Base-by-base conservation (phyloP, 30 jellyfish, hydroid and myxozoan genomes). In the Mastigias papua region DNA sequence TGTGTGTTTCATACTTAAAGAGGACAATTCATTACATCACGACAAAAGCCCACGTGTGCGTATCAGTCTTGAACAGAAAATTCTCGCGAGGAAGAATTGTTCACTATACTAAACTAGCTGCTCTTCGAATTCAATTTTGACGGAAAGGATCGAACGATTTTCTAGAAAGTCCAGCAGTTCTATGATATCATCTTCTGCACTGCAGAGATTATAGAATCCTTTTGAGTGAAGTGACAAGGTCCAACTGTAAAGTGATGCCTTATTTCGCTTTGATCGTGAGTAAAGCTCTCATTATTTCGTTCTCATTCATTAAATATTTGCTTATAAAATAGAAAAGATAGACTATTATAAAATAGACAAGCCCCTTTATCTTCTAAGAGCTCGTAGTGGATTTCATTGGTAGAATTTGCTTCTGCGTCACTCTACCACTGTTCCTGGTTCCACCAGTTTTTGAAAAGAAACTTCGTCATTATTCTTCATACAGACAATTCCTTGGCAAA, bases 41-140 rank as follows among this genome's bases (percentile, higher is more conserved):
- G 0, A 17, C 74, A 63, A 0, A 63, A 25, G 74, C 74, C 74
- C 74, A 63, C 74, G 74, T 63, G 74, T 26, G 23, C 46, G 2
- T 63, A 27, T 42, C 46, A 63, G 74, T 27, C 74, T 23, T 8
- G n/a, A 9, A 28, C 70, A 28, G 70, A 58, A 58, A 63, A 20
- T 20, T 63, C 74, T n/a, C 23, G 35, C 35, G 37, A 19, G 74
- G 74, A 25, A 22, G 37, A 63, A 25, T 27, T 63, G 13, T 1
- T 63, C 42, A 13, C 42, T 5, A 63, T 22, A 22, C 5, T 37
- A 25, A 27, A 20, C 8, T 25, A 63, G 23, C 74, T 63, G 74
- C 23, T 10, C 42, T 5, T 17, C 6, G 2, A 8, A 63, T 58
- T n/a, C 70, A 58, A 28, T 11, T n/a, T 58, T 9, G 5, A 63